Evolutionary conservation across 2,113 vertebrate genomes (phyloP).

Genomic region (Mus spicilegus): DNA sequence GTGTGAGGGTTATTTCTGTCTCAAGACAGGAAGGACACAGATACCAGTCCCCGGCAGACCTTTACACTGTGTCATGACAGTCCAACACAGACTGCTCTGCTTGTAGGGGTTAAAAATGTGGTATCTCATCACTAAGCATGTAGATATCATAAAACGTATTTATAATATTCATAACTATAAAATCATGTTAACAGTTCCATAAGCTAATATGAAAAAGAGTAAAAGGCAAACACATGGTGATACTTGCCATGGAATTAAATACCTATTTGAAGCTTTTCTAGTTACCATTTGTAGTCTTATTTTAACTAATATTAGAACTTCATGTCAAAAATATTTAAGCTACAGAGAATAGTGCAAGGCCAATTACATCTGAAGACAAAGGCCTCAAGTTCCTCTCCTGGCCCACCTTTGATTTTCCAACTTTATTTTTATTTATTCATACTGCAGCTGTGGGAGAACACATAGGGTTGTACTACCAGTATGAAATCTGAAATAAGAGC

Average conservation of each 20-base stretch:
- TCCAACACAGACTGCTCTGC: neutral
- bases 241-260: neutral
- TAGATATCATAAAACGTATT: neutral
- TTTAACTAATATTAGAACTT: constrained; percentile 2
- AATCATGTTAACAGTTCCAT: neutral
- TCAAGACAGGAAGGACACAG: neutral
- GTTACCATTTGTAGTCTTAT: neutral
- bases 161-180: neutral
- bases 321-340: neutral
- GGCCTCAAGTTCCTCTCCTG: neutral
- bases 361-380: neutral
- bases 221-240: neutral
- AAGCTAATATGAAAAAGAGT: neutral
- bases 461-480: neutral
- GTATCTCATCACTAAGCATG: neutral
- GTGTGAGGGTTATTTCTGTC: neutral
- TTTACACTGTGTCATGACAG: neutral
- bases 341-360: neutral
- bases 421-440: neutral
- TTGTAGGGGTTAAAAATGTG: neutral
- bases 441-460: neutral
- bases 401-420: neutral
- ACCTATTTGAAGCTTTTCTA: neutral
- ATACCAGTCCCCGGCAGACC: no score
- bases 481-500: neutral